phyloP scores from a whole-genome alignment of 2,797 vertebrate species.

The Anisognathus igniventris region DNA sequence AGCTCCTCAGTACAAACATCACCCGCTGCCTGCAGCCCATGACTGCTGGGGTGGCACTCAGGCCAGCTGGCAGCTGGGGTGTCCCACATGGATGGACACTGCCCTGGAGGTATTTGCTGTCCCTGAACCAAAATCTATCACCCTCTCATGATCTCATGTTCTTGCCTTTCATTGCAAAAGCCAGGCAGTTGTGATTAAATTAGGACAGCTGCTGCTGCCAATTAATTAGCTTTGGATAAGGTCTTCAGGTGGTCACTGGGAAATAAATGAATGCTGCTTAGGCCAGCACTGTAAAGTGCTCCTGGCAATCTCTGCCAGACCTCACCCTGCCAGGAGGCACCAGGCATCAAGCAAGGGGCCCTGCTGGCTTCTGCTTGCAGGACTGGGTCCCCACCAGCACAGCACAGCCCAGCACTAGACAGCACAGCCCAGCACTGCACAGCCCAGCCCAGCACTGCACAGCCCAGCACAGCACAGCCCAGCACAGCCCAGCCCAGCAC shows the following conservation, averaged over 20 bases:
- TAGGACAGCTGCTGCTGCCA: background rate
- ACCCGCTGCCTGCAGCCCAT: background rate
- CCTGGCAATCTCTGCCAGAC: background rate
- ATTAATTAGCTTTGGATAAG: background rate
- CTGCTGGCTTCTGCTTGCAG: rapidly evolving
- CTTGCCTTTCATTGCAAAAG: background rate
- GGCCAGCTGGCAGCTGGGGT: background rate
- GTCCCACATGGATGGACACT: rapidly evolving
- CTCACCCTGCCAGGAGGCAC: background rate
- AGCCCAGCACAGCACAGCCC: too few species aligned
- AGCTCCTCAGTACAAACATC: background rate
- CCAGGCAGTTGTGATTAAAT: background rate
- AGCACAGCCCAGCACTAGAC: rapidly evolving
- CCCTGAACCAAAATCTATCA: background rate
- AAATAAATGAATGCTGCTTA: background rate
- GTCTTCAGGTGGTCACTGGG: background rate
- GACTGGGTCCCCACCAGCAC: background rate
- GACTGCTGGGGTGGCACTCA: rapidly evolving
- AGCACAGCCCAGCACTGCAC: too few species aligned
- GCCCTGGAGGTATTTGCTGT: background rate
- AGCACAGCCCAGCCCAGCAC: too few species aligned
- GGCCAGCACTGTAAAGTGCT: background rate
- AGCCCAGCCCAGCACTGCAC: background rate
- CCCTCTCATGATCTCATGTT: background rate
- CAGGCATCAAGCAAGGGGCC: background rate